Percentiles rank a stretch among this genome's conserved stretches.
These are phyloP conservation scores for Acanthosepion lycidas DNA, from an alignment of 2,888 invertebrate genomes.

Conservation along the genomic window DNA sequence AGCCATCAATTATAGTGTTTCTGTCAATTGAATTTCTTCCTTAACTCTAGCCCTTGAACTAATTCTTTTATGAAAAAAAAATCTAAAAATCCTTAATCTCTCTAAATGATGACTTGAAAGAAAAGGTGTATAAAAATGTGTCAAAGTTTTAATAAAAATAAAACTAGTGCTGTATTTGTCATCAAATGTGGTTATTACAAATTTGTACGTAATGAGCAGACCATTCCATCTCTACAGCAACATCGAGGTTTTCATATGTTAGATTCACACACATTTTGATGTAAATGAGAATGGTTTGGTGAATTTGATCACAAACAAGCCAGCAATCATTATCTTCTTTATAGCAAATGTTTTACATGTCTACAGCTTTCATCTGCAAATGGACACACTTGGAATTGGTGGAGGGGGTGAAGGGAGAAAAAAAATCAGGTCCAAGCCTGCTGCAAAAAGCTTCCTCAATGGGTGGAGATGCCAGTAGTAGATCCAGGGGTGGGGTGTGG, in stretches of 20 bases:
- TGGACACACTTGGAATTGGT: not conserved
- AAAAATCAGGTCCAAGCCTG: slow-evolving; percentile 13
- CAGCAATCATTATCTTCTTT: not conserved
- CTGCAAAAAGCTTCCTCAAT: not conserved
- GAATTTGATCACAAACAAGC: not conserved
- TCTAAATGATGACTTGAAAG: not conserved
- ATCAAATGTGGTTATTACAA: not conserved
- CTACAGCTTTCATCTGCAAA: not conserved
- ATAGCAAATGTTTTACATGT: not conserved
- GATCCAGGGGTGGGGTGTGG: not conserved
- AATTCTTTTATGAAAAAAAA: not conserved
- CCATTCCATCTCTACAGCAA: not conserved
- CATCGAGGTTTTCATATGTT: not conserved
- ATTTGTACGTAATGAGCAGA: not conserved
- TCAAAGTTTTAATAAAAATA: not conserved
- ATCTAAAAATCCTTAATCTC: not conserved
- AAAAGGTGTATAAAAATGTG: not conserved
- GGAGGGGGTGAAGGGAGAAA: not conserved
- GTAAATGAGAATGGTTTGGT: not conserved
- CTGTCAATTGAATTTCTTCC: too few species aligned
- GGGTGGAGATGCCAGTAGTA: not conserved
- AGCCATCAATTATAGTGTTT: not conserved
- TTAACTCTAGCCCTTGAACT: not conserved
- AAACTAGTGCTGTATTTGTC: not conserved
- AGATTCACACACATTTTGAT: not conserved